Evolutionary conservation across 2,888 invertebrate genomes (phyloP).

Genomic region (Spilosoma lubricipeda): DNA sequence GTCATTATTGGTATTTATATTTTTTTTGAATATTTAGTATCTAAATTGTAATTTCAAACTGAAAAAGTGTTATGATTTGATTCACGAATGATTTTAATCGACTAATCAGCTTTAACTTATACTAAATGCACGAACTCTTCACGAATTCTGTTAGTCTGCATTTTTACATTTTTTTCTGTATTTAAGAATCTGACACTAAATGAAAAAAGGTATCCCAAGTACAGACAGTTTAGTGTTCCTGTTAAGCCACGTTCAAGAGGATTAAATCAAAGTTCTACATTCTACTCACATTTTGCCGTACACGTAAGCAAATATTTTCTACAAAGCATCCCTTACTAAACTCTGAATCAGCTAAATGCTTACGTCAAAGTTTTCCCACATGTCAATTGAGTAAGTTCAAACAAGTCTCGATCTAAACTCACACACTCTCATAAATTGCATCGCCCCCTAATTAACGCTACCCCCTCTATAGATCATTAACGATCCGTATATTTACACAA

Average conservation of each 20-base stretch:
- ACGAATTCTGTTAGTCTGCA: background rate
- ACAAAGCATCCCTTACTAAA: slow-evolving; percentile 17
- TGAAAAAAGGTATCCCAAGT: background rate
- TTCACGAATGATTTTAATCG: no score
- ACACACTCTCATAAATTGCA: slow-evolving; percentile 42
- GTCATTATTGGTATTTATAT: background rate
- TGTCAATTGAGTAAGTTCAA: slow-evolving; percentile 47
- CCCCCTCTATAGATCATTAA: slow-evolving; percentile 49
- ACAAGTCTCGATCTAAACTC: slow-evolving; percentile 37
- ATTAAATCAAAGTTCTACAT: slow-evolving; percentile 16
- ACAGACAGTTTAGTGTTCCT: no score
- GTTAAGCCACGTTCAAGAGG: background rate
- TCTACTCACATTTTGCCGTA: slow-evolving; percentile 12
- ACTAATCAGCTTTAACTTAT: no score
- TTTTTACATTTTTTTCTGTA: background rate
- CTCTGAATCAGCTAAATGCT: slow-evolving; percentile 7
- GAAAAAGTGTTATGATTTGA: no score
- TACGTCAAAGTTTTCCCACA: slow-evolving; percentile 16
- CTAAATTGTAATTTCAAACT: no score
- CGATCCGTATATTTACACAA: slow-evolving; percentile 51
- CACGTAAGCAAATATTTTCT: slow-evolving; percentile 16
- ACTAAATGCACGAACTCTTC: no score
- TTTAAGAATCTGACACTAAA: no score
- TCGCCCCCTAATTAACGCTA: slow-evolving; percentile 45
- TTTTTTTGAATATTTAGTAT: no score